Evolutionary conservation across 2,797 vertebrate genomes (phyloP).

Genomic region (Eulemur albifrons): DNA sequence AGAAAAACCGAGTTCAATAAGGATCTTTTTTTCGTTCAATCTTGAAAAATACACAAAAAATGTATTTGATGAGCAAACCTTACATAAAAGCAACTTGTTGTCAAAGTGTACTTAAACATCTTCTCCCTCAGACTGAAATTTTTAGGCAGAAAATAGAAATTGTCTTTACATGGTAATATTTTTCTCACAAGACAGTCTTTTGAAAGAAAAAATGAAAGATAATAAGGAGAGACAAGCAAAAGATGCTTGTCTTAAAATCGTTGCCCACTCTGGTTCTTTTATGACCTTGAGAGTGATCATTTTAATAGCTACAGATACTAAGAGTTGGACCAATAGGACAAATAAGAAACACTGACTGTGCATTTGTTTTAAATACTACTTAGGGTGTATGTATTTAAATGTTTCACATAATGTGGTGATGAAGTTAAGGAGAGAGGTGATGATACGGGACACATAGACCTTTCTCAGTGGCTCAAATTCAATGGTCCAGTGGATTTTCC

Average conservation of each 20-base stretch:
- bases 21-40: not conserved
- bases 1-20: not conserved
- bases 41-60: not conserved
- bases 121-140: not conserved
- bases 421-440: not conserved
- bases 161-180: not conserved
- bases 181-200: not conserved
- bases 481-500: not conserved
- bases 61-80: not conserved
- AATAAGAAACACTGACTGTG: not conserved
- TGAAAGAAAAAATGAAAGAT: not conserved
- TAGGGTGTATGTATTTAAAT: not conserved
- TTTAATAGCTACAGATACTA: not conserved
- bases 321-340: not conserved
- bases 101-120: not conserved
- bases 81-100: not conserved
- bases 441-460: not conserved
- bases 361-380: not conserved
- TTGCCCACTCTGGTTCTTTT: not conserved
- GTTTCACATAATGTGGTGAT: not conserved
- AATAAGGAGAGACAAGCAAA: not conserved
- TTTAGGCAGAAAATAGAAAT: not conserved
- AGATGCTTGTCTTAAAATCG: not conserved
- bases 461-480: not conserved
- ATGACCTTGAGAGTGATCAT: not conserved